These are phyloP conservation scores for Nasonia oneida DNA, from an alignment of 2,888 invertebrate species.

Conservation along the genomic window DNA sequence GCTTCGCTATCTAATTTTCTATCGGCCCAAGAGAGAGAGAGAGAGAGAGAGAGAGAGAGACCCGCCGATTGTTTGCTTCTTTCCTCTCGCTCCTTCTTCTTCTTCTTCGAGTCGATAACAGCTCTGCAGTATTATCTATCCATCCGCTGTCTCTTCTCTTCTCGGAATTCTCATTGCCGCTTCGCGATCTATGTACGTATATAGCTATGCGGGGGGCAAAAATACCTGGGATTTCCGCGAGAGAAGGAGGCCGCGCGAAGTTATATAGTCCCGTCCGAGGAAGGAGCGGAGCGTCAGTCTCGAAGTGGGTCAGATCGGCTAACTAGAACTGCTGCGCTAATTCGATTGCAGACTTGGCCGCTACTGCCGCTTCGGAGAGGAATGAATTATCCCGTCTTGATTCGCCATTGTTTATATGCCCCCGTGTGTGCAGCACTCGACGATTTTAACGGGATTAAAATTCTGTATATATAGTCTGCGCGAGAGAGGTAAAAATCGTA, in stretches of 20 bases:
- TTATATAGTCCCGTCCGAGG: background rate
- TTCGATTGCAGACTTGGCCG: background rate
- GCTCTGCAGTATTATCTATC: constrained; percentile 25
- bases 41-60: background rate
- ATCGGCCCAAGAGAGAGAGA: constrained; percentile 25
- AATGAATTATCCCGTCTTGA: constrained; percentile 13
- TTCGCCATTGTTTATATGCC: background rate
- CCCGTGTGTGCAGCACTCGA: background rate
- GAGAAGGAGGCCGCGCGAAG: background rate
- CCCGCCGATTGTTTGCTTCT: constrained; percentile 51
- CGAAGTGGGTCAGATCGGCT: constrained; percentile 17
- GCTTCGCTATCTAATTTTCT: constrained; percentile 58
- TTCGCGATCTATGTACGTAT: background rate
- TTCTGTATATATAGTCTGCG: background rate
- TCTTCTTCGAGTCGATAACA: constrained; percentile 43
- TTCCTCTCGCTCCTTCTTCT: background rate
- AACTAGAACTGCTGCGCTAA: constrained; percentile 17
- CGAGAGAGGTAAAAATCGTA: background rate
- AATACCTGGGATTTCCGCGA: constrained; percentile 10
- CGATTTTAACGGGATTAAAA: background rate
- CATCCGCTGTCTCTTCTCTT: constrained; percentile 1
- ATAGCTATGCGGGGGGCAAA: background rate
- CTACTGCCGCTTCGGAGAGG: background rate
- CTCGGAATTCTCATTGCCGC: constrained; percentile 17
- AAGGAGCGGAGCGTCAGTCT: background rate